phyloP scores from a whole-genome alignment of 2,888 invertebrate genomes.

The Lamellibrachia columna region DNA sequence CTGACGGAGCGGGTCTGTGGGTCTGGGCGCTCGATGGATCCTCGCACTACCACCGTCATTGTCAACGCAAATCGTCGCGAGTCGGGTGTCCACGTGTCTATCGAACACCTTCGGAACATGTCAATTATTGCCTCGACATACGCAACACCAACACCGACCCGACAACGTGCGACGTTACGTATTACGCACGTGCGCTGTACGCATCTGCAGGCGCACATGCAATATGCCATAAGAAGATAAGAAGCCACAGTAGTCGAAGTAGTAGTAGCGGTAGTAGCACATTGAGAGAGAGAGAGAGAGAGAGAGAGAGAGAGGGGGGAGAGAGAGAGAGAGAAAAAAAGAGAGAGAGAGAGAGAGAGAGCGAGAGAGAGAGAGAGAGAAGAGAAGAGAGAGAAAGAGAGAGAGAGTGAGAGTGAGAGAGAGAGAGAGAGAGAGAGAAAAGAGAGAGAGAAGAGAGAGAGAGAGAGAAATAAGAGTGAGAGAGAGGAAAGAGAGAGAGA shows the following conservation, averaged over 20 bases:
- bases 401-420: background rate
- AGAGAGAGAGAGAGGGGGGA: background rate
- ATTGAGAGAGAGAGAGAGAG: background rate
- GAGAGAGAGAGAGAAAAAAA: background rate
- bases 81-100: background rate
- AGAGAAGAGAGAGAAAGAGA: background rate
- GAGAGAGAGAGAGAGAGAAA: background rate
- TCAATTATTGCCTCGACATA: background rate
- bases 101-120: background rate
- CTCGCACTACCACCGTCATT: background rate
- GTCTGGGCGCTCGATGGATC: background rate
- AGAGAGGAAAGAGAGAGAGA: background rate
- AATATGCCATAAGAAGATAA: too few species aligned
- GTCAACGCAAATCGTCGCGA: background rate
- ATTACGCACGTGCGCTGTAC: background rate
- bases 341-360: background rate
- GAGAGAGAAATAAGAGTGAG: background rate
- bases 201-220: background rate
- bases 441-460: constrained; percentile 17
- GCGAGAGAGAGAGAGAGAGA: background rate
- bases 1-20: background rate
- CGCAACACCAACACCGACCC: background rate
- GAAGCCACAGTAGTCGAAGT: background rate
- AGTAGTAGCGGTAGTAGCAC: background rate
- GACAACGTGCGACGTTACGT: background rate